A percentile compares a stretch with the other conserved stretches of the same genome.
Evolutionary conservation across 2,888 invertebrate species (phyloP).

Genomic region (Watsonalla cultraria): DNA sequence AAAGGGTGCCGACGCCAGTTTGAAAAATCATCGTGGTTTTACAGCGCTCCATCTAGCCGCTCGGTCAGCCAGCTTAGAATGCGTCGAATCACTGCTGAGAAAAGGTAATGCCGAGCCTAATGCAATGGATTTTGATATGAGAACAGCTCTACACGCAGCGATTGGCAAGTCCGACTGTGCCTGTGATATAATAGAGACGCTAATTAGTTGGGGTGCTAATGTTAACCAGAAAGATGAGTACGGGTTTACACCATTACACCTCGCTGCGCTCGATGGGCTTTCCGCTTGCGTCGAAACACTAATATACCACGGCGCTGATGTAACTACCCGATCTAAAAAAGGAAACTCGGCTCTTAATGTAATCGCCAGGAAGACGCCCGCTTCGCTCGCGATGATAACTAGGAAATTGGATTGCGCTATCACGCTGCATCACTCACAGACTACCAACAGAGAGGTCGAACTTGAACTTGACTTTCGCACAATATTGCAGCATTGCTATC

Average conservation of each 20-base stretch:
- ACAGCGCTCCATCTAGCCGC: conserved; percentile 92
- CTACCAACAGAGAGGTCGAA: conserved; percentile 89
- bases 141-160: conserved; percentile 90
- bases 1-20: conserved; percentile 86
- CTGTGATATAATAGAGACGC: conserved; percentile 87
- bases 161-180: conserved; percentile 90
- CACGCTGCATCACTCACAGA: conserved; percentile 86
- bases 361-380: conserved; percentile 91
- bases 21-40: conserved; percentile 88
- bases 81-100: conserved; percentile 86
- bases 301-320: conserved; percentile 91
- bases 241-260: conserved; percentile 90
- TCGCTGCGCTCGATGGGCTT: conserved; percentile 91
- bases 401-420: conserved; percentile 90
- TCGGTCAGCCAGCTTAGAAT: conserved; percentile 87
- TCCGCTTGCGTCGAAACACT: conserved; percentile 91
- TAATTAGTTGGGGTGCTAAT: conserved; percentile 89
- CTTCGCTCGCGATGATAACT: conserved; percentile 89
- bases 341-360: conserved; percentile 92
- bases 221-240: conserved; percentile 91
- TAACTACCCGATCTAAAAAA: conserved; percentile 92
- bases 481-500: conserved; percentile 89
- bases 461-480: conserved; percentile 90
- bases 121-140: conserved; percentile 87
- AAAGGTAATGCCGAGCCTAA: conserved; percentile 89